Evolutionary conservation across 1,140 invertebrate species (phyloP), one percentile per base, ranked within the genome.

Genomic region (Lysiphlebus fabarum): DNA sequence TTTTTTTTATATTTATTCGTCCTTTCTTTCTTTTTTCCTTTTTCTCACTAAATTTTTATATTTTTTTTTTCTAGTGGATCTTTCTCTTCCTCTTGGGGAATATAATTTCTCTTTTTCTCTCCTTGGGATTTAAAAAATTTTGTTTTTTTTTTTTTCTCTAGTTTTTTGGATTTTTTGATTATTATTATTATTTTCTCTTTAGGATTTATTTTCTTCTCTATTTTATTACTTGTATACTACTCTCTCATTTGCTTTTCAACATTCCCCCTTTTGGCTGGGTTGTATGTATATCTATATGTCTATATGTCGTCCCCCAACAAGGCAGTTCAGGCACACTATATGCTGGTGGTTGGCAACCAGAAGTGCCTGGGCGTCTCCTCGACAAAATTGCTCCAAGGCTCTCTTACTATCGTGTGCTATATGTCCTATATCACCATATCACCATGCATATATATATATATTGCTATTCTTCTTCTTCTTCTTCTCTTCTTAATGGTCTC

Each of bases 21-120:
- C 17, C 53, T 61, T 48, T 43, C 62, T 63, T 62, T 62, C 47
- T 50, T 54, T 57, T 40, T 53, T 67, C 44, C 54, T 58, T 42
- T 14, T 49, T 56, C 42, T 56, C 59, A 48, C 50, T 12, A 26
- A 7, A 26, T 9, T 44, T 11, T 50, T 59, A 45, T 60, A 62
- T 59, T 51, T 61, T 63, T 33, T 53, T 59, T 61, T 53, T 50
- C 44, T 62, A 40, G 56, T 60, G 60, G 41, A 44, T 56, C 34
- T 44, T 59, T 63, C 58, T 57, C 49, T 49, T 42, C 36, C n/a
- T 9, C 14, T n/a, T 12, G 26, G 47, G 6, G 26, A 45, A n/a
- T n/a, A n/a, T n/a, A n/a, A n/a, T n/a, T n/a, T n/a, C n/a, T 26
- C 53, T 49, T 41, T 38, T 40, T 38, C 26, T 26, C 45, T 3